Evolutionary conservation across 2,888 invertebrate genomes (phyloP), one percentile per base, ranked within the genome.

Genomic region (Eristalinus aeneus): DNA sequence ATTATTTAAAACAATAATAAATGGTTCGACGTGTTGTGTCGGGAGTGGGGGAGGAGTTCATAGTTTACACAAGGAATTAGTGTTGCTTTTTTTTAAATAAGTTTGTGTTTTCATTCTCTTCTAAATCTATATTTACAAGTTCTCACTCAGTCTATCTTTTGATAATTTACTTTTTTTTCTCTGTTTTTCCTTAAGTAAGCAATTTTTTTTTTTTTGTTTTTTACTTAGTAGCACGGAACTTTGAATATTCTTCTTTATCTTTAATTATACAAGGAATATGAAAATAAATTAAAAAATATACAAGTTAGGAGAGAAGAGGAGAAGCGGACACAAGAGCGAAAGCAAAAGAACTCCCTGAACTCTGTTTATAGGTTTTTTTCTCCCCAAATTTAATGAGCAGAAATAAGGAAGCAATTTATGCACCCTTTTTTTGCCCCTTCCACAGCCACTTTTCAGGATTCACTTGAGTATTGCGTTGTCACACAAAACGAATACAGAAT

Each of bases 111-210:
- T 74, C 34, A 27, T 22, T 65, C 34, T 54, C 16, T 11, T 67
- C 67, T 68, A 69, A 72, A 65, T 73, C 65, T 86, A 82, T 86
- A 86, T 86, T 46, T 86, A 86, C 86, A 86, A 86, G 82, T 86
- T 86, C 86, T 86, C 86, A 86, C 86, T 86, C 86, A 86, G 86
- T 86, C 86, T 86, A 82, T 86, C 77, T 81, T 86, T 86, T 82
- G 77, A 86, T 82, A 86, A 86, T 82, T 65, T 78, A 16, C 39
- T 75, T n/a, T 32, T 75, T 46, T 46, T 74, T 54, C 54, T 56
- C 5, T 53, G n/a, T n/a, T n/a, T 34, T 20, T 58, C n/a, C 71
- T 75, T 85, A 85, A 81, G 80, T 81, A 85, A 68, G 85, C 81
- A 63, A 71, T 78, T 74, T 56, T 36, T 56, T 20, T 16, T 68